Evolutionary conservation across 2,113 vertebrate species (phyloP).

Genomic region (Nymphicus hollandicus): DNA sequence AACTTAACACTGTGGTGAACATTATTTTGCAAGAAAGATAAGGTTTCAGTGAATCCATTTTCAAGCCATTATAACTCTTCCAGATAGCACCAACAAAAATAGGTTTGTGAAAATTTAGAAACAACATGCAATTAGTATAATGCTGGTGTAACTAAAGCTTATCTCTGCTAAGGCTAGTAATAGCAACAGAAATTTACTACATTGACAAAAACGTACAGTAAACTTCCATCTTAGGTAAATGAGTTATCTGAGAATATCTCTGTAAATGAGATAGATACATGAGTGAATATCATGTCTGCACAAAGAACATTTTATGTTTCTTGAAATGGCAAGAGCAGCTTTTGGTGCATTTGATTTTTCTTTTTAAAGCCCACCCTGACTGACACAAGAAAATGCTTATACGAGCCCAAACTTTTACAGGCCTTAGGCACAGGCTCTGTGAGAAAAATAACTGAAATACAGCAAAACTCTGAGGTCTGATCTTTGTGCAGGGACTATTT

Average conservation of each 20-base stretch:
- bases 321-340: not conserved
- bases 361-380: not conserved
- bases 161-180: not conserved
- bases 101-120: not conserved
- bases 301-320: not conserved
- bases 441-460: not conserved
- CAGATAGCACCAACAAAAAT: not conserved
- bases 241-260: not conserved
- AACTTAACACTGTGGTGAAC: not conserved
- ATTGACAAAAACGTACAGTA: not conserved
- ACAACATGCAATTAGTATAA: not conserved
- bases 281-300: not conserved
- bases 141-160: not conserved
- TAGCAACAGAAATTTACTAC: not conserved
- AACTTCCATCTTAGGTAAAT: not conserved
- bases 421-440: not conserved
- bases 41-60: not conserved
- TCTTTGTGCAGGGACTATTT: not conserved
- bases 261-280: not conserved
- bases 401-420: not conserved
- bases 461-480: not conserved
- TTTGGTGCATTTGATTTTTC: not conserved
- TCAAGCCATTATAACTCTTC: not conserved
- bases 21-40: not conserved
- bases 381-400: not conserved